Conservation (phyloP, 2,113 vertebrate genomes). For the Antigone vipio region DNA sequence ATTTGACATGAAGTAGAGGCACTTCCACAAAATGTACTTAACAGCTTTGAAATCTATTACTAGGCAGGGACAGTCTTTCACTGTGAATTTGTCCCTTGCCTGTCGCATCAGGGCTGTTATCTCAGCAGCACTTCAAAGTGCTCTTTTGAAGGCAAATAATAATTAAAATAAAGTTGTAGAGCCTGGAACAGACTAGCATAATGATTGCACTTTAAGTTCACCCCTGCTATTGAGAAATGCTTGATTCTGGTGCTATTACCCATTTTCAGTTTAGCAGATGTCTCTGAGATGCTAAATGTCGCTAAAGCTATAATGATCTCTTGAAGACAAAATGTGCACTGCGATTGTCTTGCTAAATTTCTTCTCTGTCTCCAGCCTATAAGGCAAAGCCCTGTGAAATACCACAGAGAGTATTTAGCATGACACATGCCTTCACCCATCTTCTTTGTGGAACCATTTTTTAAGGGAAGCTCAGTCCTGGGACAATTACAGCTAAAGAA, state of each 20-base stretch:
- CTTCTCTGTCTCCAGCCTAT: not conserved
- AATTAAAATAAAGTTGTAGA: slow-evolving; percentile 41
- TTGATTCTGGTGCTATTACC: not conserved
- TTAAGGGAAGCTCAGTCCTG: not conserved
- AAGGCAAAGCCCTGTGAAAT: not conserved
- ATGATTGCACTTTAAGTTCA: not conserved
- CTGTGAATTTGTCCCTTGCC: not conserved
- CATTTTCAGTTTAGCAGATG: slow-evolving; percentile 4
- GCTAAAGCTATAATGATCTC: not conserved
- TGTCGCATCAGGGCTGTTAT: not conserved
- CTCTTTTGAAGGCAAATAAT: slow-evolving; percentile 41
- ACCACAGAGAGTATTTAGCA: not conserved
- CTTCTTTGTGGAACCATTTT: not conserved
- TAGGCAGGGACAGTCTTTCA: not conserved
- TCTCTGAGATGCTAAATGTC: not conserved
- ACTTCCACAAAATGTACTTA: slow-evolving; percentile 1
- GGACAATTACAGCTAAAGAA: not conserved
- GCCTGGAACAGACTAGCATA: not conserved
- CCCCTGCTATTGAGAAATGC: not conserved
- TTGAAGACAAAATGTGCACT: not conserved
- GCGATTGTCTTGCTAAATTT: not conserved
- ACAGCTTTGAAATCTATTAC: slow-evolving; percentile 38
- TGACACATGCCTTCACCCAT: not conserved
- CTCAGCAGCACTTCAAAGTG: not conserved
- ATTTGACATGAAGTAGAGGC: slow-evolving; percentile 24